Percentiles rank a stretch among this genome's conserved stretches.
Conservation (phyloP, 1,140 invertebrate species). For the Heliconius nattereri region DNA sequence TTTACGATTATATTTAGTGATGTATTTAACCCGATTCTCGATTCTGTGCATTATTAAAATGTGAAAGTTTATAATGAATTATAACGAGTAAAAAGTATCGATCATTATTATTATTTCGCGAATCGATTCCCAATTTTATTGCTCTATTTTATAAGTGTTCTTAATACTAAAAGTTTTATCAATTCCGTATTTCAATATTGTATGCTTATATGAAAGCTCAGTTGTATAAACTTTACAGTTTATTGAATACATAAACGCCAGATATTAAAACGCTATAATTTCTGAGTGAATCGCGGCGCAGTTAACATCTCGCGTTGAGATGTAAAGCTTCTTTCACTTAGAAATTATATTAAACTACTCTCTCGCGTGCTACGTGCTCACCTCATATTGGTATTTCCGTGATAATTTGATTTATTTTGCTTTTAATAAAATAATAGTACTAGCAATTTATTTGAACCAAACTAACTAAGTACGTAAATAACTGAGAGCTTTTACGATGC, state of each 20-base stretch:
- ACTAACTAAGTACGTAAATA: conserved; percentile 15
- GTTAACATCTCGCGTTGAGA: conserved; percentile 35
- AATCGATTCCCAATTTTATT: conserved; percentile 33
- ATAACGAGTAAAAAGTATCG: conserved; percentile 21
- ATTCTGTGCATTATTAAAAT: conserved; percentile 18
- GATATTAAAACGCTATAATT: conserved; percentile 39
- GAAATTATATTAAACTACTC: conserved; percentile 52
- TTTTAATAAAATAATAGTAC: conserved; percentile 48
- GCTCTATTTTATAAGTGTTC: conserved; percentile 31
- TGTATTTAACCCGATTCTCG: conserved; percentile 27
- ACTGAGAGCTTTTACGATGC: not conserved
- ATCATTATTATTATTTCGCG: conserved; percentile 21
- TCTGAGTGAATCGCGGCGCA: conserved; percentile 35
- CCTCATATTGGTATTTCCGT: conserved; percentile 46
- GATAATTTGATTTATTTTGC: conserved; percentile 46
- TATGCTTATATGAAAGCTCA: conserved; percentile 14
- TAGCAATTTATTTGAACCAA: conserved; percentile 25
- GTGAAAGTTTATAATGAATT: conserved; percentile 33
- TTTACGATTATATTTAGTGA: conserved; percentile 28
- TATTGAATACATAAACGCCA: conserved; percentile 31
- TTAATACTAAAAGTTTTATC: conserved; percentile 34
- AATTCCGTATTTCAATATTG: conserved; percentile 20
- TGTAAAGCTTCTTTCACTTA: conserved; percentile 46
- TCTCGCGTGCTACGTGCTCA: conserved; percentile 59
- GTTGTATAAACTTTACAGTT: conserved; percentile 21